Evolutionary conservation across 2,888 invertebrate genomes (phyloP).

Genomic region (Parnassius apollo): DNA sequence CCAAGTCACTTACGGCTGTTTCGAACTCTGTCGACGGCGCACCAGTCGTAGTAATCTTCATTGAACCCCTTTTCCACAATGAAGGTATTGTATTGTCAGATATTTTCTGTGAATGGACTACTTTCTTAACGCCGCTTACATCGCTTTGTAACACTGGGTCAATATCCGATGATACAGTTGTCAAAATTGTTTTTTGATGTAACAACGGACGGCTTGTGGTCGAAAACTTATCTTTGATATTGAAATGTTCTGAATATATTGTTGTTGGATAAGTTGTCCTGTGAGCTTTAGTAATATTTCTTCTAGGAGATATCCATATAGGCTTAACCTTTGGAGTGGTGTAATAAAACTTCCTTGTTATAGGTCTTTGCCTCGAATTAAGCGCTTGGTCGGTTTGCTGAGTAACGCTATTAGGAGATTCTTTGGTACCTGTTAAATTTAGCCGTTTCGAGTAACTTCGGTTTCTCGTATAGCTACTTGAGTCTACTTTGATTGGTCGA

Average conservation of each 20-base stretch:
- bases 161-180: constrained; percentile 72
- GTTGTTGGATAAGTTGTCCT: constrained; percentile 56
- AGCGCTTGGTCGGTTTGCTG: constrained; percentile 46
- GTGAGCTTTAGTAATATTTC: constrained; percentile 49
- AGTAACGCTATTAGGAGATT: constrained; percentile 67
- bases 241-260: constrained; percentile 70
- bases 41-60: constrained; percentile 61
- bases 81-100: constrained; percentile 74
- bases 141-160: constrained; percentile 73
- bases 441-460: constrained; percentile 66
- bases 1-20: constrained; percentile 53
- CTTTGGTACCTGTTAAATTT: constrained; percentile 57
- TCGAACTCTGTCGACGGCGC: constrained; percentile 48
- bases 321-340: constrained; percentile 68
- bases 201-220: constrained; percentile 43
- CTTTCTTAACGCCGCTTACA: constrained; percentile 58
- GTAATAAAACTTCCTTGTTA: constrained; percentile 61
- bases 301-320: constrained; percentile 67
- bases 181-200: constrained; percentile 52
- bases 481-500: constrained; percentile 45
- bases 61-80: constrained; percentile 75
- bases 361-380: constrained; percentile 43
- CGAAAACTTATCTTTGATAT: constrained; percentile 56
- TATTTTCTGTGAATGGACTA: constrained; percentile 65
- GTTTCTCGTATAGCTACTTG: constrained; percentile 54